These are phyloP conservation scores for Stenchaetothrips biformis DNA, from an alignment of 2,888 invertebrate genomes.

Conservation along the genomic window DNA sequence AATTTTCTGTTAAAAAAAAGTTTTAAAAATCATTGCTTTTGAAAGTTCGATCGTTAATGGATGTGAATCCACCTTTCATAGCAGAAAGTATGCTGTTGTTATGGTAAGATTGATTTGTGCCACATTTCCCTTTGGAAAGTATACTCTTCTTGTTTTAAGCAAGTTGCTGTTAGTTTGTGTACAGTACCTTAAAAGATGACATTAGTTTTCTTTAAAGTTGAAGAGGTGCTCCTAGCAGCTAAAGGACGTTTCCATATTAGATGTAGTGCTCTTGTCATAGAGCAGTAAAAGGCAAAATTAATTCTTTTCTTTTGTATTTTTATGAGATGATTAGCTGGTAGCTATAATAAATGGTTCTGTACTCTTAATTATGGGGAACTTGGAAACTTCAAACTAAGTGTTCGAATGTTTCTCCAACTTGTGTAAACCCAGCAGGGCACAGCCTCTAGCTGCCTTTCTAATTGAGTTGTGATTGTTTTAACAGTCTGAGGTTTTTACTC, in stretches of 20 bases:
- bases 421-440: background rate
- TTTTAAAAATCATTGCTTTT: too few species aligned
- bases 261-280: background rate
- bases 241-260: constrained; percentile 3
- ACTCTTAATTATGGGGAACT: background rate
- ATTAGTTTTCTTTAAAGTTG: background rate
- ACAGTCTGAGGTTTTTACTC: constrained; percentile 2
- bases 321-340: background rate
- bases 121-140: background rate
- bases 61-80: background rate
- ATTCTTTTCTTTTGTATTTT: constrained; percentile 11
- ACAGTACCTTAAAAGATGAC: background rate
- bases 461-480: background rate
- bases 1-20: too few species aligned
- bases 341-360: background rate
- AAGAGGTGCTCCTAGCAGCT: background rate
- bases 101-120: background rate
- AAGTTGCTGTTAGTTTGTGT: background rate
- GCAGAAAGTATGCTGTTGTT: background rate
- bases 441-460: background rate
- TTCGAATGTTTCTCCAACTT: background rate
- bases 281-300: background rate
- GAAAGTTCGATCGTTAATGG: too few species aligned
- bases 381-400: background rate
- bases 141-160: background rate